A percentile compares a stretch with the other conserved stretches of the same genome.
Evolutionary conservation across 2,888 invertebrate genomes (phyloP).

Genomic region (Graphium colonna): DNA sequence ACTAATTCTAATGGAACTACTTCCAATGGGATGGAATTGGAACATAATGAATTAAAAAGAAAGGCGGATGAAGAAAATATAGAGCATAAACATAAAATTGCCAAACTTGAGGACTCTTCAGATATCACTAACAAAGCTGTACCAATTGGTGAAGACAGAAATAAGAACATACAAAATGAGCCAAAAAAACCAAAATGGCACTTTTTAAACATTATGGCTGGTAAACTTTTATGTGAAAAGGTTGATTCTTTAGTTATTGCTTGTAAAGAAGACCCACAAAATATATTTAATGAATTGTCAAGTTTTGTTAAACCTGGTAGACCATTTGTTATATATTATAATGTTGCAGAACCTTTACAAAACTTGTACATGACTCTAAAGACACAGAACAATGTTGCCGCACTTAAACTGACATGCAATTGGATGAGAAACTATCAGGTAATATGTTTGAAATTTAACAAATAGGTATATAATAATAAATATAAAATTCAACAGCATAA

Average conservation of each 20-base stretch:
- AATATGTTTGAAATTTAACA: too few species aligned
- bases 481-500: too few species aligned
- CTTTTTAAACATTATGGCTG: conserved; percentile 83
- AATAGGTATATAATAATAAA: too few species aligned
- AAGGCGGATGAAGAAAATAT: conserved; percentile 38
- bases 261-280: conserved; percentile 91
- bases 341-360: conserved; percentile 89
- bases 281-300: conserved; percentile 86
- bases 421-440: conserved; percentile 96
- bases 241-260: conserved; percentile 89
- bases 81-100: conserved; percentile 47
- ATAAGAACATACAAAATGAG: conserved; percentile 27
- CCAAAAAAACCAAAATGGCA: conserved; percentile 84
- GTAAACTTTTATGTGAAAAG: conserved; percentile 80
- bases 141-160: conserved; percentile 22
- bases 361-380: conserved; percentile 91
- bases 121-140: conserved; percentile 23
- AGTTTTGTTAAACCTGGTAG: conserved; percentile 89
- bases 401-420: conserved; percentile 89
- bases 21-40: conserved; percentile 34
- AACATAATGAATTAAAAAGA: conserved; percentile 47
- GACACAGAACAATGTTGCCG: conserved; percentile 84
- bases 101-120: conserved; percentile 38
- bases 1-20: conserved; percentile 41
- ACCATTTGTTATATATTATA: conserved; percentile 91